Conservation (phyloP, 2,113 vertebrate genomes). For the Catharus fuscescens region DNA sequence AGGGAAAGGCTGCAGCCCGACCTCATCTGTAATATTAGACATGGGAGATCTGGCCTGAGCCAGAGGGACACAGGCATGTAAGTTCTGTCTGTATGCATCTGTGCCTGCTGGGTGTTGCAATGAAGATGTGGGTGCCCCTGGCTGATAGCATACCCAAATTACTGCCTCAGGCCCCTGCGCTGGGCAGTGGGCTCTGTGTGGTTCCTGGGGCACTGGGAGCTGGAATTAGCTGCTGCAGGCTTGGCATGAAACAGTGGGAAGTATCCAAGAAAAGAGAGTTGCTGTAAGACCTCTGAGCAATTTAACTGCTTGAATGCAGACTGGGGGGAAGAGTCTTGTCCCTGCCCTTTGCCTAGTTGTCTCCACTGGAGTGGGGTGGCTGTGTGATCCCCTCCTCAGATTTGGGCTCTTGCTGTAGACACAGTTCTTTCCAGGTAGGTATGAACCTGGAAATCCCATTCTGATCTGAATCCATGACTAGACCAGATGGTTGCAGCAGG, state of each 20-base stretch:
- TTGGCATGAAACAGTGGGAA: fast-evolving
- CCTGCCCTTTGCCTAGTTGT: not conserved
- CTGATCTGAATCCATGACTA: not conserved
- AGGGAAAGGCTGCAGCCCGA: conserved; percentile 4
- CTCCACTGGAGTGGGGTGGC: not conserved
- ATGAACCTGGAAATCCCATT: not conserved
- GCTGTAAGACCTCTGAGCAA: not conserved
- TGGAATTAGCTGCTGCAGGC: fast-evolving
- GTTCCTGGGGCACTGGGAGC: not conserved
- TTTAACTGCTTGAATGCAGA: not conserved
- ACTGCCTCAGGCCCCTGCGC: fast-evolving
- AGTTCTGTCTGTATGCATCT: not conserved
- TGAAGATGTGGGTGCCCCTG: not conserved
- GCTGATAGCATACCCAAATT: fast-evolving
- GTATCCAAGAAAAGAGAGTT: not conserved
- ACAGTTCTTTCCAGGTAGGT: not conserved
- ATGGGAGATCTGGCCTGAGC: not conserved
- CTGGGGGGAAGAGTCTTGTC: fast-evolving
- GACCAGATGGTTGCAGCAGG: not conserved
- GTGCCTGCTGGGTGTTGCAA: fast-evolving
- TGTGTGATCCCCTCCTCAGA: not conserved
- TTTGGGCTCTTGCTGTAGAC: not conserved
- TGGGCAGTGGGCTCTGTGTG: not conserved
- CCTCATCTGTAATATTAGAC: not conserved
- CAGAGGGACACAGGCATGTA: not conserved